These are phyloP conservation scores for Heliconius hortense DNA, from an alignment of 2,888 invertebrate genomes.

Conservation along the genomic window DNA sequence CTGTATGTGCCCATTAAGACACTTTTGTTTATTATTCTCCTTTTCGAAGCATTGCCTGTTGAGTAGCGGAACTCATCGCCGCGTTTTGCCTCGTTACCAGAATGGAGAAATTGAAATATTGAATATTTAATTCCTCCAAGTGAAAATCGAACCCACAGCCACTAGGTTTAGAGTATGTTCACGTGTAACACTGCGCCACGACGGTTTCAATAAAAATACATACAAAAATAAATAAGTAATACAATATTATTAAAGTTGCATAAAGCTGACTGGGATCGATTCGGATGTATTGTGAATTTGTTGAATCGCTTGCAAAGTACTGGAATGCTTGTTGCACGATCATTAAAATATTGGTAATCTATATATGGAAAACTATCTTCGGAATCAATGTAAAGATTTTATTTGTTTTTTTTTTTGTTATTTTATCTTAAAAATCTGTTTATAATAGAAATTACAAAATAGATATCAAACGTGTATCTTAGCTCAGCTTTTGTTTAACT, in stretches of 20 bases:
- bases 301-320: constrained; percentile 8
- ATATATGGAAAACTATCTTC: too few species aligned
- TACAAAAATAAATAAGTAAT: neutral
- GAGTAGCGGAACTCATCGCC: neutral
- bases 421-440: too few species aligned
- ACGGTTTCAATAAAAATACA: neutral
- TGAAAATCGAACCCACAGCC: neutral
- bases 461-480: too few species aligned
- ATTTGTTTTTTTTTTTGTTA: too few species aligned
- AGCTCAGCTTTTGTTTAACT: too few species aligned
- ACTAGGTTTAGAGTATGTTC: neutral
- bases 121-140: neutral
- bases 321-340: neutral
- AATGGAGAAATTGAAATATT: neutral
- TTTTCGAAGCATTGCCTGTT: too few species aligned
- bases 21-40: too few species aligned
- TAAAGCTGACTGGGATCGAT: constrained; percentile 10
- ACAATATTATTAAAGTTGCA: neutral
- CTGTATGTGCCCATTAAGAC: too few species aligned
- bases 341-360: too few species aligned
- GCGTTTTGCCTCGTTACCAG: neutral
- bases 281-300: constrained; percentile 26
- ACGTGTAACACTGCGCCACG: neutral
- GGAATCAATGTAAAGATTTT: too few species aligned
- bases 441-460: too few species aligned